A percentile compares a stretch with the other conserved stretches of the same genome.
phyloP scores from a whole-genome alignment of 1,140 invertebrate genomes.

The Tyrophagus putrescentiae region DNA sequence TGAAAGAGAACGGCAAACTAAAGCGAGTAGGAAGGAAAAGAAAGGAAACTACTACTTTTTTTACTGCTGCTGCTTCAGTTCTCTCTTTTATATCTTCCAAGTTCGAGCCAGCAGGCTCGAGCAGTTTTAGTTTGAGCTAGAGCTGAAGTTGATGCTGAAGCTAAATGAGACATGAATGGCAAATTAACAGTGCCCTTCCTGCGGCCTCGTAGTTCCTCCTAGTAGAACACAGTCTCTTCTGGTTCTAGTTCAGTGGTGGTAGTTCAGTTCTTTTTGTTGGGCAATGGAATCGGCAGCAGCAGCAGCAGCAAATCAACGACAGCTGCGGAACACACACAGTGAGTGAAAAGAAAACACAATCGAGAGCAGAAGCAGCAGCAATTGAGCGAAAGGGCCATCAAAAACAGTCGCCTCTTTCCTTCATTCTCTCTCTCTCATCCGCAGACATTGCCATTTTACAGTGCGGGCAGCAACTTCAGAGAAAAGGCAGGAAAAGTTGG shows the following conservation, averaged over 20 bases:
- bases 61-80: not conserved
- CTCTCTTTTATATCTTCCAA: not conserved
- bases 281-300: not conserved
- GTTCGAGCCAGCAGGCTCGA: no score
- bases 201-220: not conserved
- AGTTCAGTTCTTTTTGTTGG: not conserved
- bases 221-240: no score
- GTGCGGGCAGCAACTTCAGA: no score
- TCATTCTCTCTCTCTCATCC: no score
- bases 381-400: not conserved
- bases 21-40: no score
- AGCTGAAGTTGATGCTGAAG: not conserved
- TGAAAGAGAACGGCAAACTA: no score
- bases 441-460: no score
- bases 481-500: no score
- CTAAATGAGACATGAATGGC: conserved; percentile 12
- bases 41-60: no score
- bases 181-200: conserved; percentile 1
- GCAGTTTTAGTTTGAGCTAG: not conserved
- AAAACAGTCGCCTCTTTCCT: conserved; percentile 1
- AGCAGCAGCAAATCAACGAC: not conserved
- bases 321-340: no score
- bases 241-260: not conserved
- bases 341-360: no score
- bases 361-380: not conserved